Base-by-base conservation (phyloP, 2,113 vertebrate genomes). In the Serinus canaria region DNA sequence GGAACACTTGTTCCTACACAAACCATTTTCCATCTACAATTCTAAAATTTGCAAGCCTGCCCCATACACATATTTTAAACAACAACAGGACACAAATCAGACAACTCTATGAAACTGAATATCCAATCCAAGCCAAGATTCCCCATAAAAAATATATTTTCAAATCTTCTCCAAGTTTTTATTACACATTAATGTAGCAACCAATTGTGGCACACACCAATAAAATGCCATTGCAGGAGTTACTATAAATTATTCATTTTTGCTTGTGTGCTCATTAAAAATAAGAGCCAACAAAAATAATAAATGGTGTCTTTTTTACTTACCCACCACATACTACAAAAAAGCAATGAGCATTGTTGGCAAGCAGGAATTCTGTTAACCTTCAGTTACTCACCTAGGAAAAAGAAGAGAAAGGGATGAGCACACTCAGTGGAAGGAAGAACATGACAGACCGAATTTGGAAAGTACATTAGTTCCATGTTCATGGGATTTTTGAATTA, bases 301-400 rank as follows among this genome's bases (percentile, higher is more conserved):
- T 27, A 66, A 10, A 8, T 7, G 63, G 3, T 18, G n/a, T 37
- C 87, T 96, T 89, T 77, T 69, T 94, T 97, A 98, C 98, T 98
- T 97, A 98, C 98, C 97, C 96, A 97, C 88, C 90, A 89, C 13
- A 35, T 15, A 92, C 35, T 87, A 97, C 8, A 95, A 89, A 95
- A 97, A 96, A 95, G 62, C 30, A 95, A 70, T 79, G 89, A 76
- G 88, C 46, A 91, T 50, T 96, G 39, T 44, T 83, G 89, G 83
- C 43, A 97, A 96, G 39, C 87, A 95, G 91, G 88, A 96, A 95
- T 95, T 93, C 84, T 94, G 55, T 89, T 95, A 97, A 91, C 83
- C 67, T 97, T 97, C 97, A 97, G 76, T 97, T 98, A 98, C 98
- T 98, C 97, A 98, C 98, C 98, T 98, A 89, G 35, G 83, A 68